Evolutionary conservation across 1,140 invertebrate species (phyloP).

Genomic region (Phymorhynchus buccinoides): DNA sequence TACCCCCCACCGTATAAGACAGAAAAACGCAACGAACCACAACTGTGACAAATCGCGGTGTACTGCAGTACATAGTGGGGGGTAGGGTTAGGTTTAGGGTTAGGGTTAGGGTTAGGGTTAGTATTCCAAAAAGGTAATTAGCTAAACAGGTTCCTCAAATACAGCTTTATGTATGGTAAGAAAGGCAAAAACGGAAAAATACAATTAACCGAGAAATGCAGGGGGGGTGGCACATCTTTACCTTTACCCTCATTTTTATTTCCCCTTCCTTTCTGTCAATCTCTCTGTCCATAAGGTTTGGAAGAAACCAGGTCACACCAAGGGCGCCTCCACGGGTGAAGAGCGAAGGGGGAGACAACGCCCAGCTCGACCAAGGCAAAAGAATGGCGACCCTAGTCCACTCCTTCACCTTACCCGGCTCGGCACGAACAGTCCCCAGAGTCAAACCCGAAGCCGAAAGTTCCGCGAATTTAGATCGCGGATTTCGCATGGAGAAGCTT

Average conservation of each 20-base stretch:
- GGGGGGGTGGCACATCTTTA: too few relatives aligned
- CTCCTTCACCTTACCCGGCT: constrained; percentile 52
- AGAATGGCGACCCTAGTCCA: constrained; percentile 61
- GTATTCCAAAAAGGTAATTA: neutral
- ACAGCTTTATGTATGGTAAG: too few relatives aligned
- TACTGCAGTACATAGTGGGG: too few relatives aligned
- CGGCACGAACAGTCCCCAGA: constrained; percentile 56
- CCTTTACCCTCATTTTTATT: neutral
- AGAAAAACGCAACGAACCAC: too few relatives aligned
- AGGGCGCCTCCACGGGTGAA: constrained; percentile 54
- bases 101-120: too few relatives aligned
- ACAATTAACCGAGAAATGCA: too few relatives aligned
- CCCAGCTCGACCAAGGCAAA: constrained; percentile 55
- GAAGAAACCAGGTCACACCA: constrained; percentile 44
- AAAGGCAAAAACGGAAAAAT: too few relatives aligned
- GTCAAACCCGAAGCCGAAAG: constrained; percentile 64
- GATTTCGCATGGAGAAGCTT: constrained; percentile 59
- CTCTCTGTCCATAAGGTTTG: constrained; percentile 57
- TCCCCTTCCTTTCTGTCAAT: neutral
- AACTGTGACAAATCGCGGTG: too few relatives aligned
- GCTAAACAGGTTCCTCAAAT: neutral
- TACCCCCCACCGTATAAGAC: too few relatives aligned
- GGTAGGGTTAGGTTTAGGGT: too few relatives aligned
- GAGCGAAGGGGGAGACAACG: constrained; percentile 60
- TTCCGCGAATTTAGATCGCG: constrained; percentile 59